phyloP scores from a whole-genome alignment of 1,140 invertebrate genomes.

The Doryteuthis pealeii region DNA sequence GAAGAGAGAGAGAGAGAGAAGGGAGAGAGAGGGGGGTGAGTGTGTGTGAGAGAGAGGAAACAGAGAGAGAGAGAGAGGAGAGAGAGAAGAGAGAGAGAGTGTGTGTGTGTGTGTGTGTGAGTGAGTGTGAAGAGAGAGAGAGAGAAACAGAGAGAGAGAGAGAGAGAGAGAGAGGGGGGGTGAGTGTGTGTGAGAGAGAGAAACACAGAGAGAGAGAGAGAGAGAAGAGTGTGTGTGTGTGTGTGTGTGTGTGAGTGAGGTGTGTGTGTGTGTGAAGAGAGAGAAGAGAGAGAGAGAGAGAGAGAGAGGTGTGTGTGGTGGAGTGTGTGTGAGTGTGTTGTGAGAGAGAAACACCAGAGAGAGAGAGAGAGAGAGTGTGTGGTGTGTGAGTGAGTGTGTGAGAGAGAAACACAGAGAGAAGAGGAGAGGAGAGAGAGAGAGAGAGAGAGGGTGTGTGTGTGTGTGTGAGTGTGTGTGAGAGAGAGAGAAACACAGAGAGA shows the following conservation, averaged over 20 bases:
- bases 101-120: background rate
- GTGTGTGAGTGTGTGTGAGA: background rate
- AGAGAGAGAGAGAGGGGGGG: too few species aligned
- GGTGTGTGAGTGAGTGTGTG: too few species aligned
- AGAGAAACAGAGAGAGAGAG: too few species aligned
- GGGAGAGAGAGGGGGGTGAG: background rate
- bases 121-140: too few species aligned
- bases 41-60: background rate
- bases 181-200: background rate
- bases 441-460: background rate
- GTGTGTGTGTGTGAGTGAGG: background rate
- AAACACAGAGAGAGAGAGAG: background rate
- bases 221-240: background rate
- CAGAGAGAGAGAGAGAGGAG: background rate
- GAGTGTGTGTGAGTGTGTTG: background rate
- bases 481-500: background rate
- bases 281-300: too few species aligned
- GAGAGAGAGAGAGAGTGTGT: too few species aligned
- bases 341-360: background rate
- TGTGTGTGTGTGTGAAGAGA: background rate
- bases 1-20: background rate
- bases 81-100: background rate
- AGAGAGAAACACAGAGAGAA: background rate
- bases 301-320: too few species aligned
- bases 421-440: background rate